Evolutionary conservation across 2,113 vertebrate species (phyloP).

Genomic region (Pteruthius melanotis): DNA sequence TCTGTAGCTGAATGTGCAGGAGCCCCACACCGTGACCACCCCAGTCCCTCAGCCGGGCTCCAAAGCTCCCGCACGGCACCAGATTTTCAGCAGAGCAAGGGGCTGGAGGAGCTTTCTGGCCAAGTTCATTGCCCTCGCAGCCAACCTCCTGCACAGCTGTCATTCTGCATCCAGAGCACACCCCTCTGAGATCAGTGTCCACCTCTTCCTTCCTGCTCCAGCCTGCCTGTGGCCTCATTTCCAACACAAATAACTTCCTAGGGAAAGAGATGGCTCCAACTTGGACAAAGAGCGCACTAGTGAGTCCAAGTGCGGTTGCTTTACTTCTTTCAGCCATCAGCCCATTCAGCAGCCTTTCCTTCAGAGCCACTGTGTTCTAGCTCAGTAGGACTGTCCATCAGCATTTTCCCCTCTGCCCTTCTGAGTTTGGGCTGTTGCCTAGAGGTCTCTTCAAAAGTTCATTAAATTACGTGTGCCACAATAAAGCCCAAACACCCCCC

Average conservation of each 20-base stretch:
- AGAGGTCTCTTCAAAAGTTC: slow-evolving; percentile 14
- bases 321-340: slow-evolving; percentile 35
- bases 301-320: neutral
- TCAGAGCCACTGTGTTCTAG: neutral
- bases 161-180: slow-evolving; percentile 1
- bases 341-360: slow-evolving; percentile 25
- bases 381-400: slow-evolving; percentile 46
- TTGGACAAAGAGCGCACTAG: slow-evolving; percentile 15
- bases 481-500: neutral
- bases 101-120: neutral
- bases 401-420: slow-evolving; percentile 53
- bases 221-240: slow-evolving; percentile 30
- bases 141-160: neutral
- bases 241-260: slow-evolving; percentile 28
- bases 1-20: rapidly evolving
- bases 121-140: neutral
- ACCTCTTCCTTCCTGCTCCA: slow-evolving; percentile 55
- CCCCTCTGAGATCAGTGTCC: neutral
- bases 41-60: neutral
- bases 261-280: slow-evolving; percentile 37
- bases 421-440: slow-evolving; percentile 27
- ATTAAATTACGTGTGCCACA: neutral
- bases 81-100: neutral
- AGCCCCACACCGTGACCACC: neutral
- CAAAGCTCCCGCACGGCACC: neutral